Base-by-base conservation (phyloP, 2,888 invertebrate species). In the Folsomia manolachei region DNA sequence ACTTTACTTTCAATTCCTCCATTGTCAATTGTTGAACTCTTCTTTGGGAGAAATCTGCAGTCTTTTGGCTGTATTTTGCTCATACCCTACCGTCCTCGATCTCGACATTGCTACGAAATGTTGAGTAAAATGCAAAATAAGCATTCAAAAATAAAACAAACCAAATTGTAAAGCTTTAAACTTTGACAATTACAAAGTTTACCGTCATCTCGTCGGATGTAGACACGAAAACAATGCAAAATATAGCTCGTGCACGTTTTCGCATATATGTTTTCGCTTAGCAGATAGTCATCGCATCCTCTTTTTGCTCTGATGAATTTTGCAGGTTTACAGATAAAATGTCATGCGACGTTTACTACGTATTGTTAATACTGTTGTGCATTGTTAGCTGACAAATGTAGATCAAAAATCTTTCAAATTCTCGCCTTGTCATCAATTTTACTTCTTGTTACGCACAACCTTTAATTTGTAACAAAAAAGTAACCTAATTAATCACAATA, bases 1-100 rank as follows among this genome's bases (percentile, higher is more conserved):
- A 56, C 56, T 56, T 56, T 56, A 39, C 39, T 39, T 39, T 39
- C 39, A 39, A 39, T 39, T 39, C 39, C 56, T 39, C 39, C 56
- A 56, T 56, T 56, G 56, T 56, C 56, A 56, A 56, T 39, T 39
- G 39, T 39, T 39, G 39, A 39, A 39, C 39, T 39, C 39, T 39
- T 39, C 7, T 56, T 56, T 7, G 56, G n/a, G 56, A 56, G 21
- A 56, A 19, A 18, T 56, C 56, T 56, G 18, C 56, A 21, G 18
- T 56, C 18, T 11, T 11, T 51, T 9, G 9, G 51, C 18, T 18
- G 51, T 18, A 51, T 51, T 18, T 11, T 51, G 9, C 18, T 51
- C 9, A 11, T 51, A 51, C 51, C 9, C 51, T 11, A 9, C n/a
- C n/a, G n/a, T n/a, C n/a, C n/a, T n/a, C n/a, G n/a, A n/a, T n/a